Conservation (phyloP, 2,113 vertebrate species). For the Formicarius rufipectus region DNA sequence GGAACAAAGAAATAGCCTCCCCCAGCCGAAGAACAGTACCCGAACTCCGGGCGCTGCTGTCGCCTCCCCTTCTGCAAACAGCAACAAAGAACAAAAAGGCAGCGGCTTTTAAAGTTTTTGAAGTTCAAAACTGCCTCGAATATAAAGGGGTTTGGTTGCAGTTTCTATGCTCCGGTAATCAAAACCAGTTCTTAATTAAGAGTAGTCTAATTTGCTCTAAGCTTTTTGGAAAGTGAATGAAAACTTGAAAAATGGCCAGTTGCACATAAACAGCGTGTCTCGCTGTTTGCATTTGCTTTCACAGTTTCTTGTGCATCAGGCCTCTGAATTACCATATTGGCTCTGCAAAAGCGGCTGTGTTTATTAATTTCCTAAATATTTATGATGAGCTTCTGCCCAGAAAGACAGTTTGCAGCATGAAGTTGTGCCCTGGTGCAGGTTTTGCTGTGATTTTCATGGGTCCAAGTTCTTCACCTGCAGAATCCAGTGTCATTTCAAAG, state of each 20-base stretch:
- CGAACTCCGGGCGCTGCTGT: background rate
- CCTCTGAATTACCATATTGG: background rate
- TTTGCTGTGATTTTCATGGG: background rate
- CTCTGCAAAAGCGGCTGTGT: background rate
- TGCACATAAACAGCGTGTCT: background rate
- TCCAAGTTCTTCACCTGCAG: background rate
- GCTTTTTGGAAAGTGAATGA: background rate
- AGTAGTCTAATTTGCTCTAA: background rate
- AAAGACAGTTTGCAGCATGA: background rate
- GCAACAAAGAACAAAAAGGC: background rate
- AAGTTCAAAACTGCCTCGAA: background rate
- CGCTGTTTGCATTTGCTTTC: background rate
- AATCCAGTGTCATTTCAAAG: background rate
- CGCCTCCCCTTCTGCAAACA: background rate
- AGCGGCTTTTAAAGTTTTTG: background rate
- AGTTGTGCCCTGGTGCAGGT: background rate
- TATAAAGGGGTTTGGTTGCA: background rate
- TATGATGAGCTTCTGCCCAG: background rate
- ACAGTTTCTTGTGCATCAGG: background rate
- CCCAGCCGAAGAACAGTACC: background rate
- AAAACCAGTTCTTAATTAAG: background rate
- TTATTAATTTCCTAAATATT: background rate
- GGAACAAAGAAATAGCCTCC: slow-evolving; percentile 6
- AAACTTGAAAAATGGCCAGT: background rate
- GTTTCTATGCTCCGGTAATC: background rate